Base-by-base conservation (phyloP, 2,113 vertebrate genomes). In the Paraplagusia blochii region DNA sequence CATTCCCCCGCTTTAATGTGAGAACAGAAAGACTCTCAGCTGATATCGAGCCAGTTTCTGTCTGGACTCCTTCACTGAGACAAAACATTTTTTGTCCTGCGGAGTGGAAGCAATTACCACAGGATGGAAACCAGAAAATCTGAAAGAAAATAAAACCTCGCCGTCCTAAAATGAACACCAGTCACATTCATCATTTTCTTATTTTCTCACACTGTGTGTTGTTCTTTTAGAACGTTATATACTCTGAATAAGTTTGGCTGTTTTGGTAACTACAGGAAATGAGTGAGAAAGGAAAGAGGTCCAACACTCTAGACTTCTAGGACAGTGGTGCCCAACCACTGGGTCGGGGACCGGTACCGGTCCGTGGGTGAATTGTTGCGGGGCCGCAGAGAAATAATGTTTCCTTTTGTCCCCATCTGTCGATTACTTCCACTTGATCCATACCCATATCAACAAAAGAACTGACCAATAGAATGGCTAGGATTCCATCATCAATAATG, bases 1-100 rank as follows among this genome's bases (percentile, higher is more conserved):
- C 38, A 59, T 70, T 59, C 38, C n/a, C 16, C 65, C n/a, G 16
- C 56, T 65, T 65, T 57, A 58, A 58, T 66, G 33, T 63, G 55
- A 43, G 38, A 58, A 57, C 55, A 62, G 54, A 76, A 69, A 52
- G 12, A 2, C 44, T 45, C 39, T 57, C 36, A 13, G 8, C 51
- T 54, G 13, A 46, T 66, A 56, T 74, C 62, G 66, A 46, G n/a
- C 51, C 47, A 38, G 54, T 69, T 63, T 66, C 44, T 22, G 44
- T 22, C 58, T 45, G 57, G 57, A 48, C 48, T 53, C 35, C 19
- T 55, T 34, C 17, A 11, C 38, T 39, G 58, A 60, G 65, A 58
- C 1, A 42, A 57, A 18, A 52, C 53, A 39, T 48, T 53, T 66
- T 13, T 16, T 15, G 0, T 61, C 1, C 54, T 40, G 53, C 44